Evolutionary conservation across 2,113 vertebrate genomes (phyloP).

Genomic region (Tachysurus fulvidraco): DNA sequence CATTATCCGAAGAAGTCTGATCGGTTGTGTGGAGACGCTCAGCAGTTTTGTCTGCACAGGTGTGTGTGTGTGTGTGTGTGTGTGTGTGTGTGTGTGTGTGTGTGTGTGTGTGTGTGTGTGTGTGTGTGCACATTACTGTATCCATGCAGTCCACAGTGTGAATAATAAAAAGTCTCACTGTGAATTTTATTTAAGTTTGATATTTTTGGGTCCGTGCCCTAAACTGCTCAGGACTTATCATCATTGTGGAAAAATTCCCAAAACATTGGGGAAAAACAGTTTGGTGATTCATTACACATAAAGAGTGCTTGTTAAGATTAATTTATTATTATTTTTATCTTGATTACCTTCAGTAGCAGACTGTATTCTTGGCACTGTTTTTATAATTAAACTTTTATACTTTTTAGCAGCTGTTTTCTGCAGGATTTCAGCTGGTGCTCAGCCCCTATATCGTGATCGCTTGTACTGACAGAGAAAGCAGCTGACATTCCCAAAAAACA

Average conservation of each 20-base stretch:
- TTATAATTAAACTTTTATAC: too few relatives aligned
- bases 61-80: constrained; percentile 55
- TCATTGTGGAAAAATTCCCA: not conserved
- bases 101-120: constrained; percentile 30
- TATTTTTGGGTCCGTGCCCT: too few relatives aligned
- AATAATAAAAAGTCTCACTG: not conserved
- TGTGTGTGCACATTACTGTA: constrained; percentile 3
- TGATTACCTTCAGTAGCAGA: too few relatives aligned
- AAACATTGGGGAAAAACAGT: not conserved
- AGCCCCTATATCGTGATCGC: not conserved
- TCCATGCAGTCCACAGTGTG: not conserved
- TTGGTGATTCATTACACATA: too few relatives aligned
- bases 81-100: constrained; percentile 19
- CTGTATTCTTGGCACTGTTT: too few relatives aligned
- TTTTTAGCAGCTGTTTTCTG: too few relatives aligned
- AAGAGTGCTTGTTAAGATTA: too few relatives aligned
- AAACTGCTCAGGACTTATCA: too few relatives aligned
- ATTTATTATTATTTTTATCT: too few relatives aligned
- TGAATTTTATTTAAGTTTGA: too few relatives aligned
- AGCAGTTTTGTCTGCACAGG: constrained; percentile 76
- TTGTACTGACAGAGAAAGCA: not conserved
- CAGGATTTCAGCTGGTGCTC: not conserved
- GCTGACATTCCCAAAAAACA: not conserved
- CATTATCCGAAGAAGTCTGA: constrained; percentile 75
- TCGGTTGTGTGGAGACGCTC: constrained; percentile 75